Evolutionary conservation across 2,888 invertebrate genomes (phyloP).

Genomic region (Oegoconia quadripuncta): DNA sequence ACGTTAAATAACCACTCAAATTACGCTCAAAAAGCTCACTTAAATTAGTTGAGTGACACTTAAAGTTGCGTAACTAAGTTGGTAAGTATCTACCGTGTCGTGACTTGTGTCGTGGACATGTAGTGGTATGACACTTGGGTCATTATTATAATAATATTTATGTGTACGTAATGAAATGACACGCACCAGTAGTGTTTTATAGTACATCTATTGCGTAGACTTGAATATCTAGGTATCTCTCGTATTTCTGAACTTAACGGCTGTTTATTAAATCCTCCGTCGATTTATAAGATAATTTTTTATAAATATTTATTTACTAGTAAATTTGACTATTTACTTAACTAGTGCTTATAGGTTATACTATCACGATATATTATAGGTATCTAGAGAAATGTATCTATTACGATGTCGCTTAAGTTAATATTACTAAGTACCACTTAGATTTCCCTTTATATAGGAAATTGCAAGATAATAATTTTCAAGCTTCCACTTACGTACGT

Average conservation of each 20-base stretch:
- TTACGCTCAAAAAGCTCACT: no score
- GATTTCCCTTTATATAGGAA: conserved; percentile 18
- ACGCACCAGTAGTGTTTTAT: background rate
- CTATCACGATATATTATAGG: no score
- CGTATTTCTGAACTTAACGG: no score
- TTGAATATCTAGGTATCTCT: background rate
- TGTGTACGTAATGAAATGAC: conserved; percentile 9
- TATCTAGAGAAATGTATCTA: no score
- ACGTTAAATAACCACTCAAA: no score
- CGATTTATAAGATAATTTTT: no score
- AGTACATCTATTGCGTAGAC: conserved; percentile 2
- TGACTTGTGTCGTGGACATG: background rate
- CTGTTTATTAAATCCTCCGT: no score
- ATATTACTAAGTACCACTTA: background rate
- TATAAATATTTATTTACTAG: no score
- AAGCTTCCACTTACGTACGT: background rate
- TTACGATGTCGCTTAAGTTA: background rate
- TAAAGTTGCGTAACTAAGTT: background rate
- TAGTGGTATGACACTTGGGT: conserved; percentile 5
- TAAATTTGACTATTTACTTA: no score
- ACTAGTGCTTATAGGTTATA: no score
- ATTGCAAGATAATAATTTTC: conserved; percentile 17
- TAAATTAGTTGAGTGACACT: no score
- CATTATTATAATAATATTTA: conserved; percentile 5
- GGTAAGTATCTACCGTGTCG: background rate